Evolutionary conservation across 2,888 invertebrate species (phyloP).

Genomic region (Sialis fuliginosa): DNA sequence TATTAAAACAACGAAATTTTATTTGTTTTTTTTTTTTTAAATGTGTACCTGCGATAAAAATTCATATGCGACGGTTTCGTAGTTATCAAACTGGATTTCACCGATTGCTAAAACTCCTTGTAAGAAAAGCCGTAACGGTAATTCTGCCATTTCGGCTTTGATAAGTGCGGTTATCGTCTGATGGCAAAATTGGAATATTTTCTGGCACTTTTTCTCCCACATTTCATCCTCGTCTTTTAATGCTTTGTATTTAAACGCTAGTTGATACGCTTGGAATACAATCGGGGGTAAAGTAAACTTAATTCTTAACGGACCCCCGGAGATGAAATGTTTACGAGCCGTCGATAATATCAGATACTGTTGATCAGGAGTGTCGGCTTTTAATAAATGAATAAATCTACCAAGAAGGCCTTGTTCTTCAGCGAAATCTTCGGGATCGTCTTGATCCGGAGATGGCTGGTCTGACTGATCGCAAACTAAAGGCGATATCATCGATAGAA

Average conservation of each 20-base stretch:
- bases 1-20: background rate
- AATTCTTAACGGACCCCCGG: constrained; percentile 78
- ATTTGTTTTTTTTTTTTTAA: background rate
- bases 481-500: constrained; percentile 66
- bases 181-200: constrained; percentile 96
- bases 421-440: constrained; percentile 84
- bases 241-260: constrained; percentile 69
- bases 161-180: constrained; percentile 86
- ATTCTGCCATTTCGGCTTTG: constrained; percentile 86
- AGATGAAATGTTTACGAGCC: constrained; percentile 74
- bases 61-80: constrained; percentile 95
- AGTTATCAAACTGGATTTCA: constrained; percentile 82
- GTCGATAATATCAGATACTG: constrained; percentile 81
- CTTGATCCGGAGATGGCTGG: constrained; percentile 41
- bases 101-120: constrained; percentile 91
- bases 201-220: constrained; percentile 97
- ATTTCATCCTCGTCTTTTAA: constrained; percentile 74
- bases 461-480: constrained; percentile 73
- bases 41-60: constrained; percentile 66
- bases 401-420: constrained; percentile 88
- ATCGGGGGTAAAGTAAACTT: constrained; percentile 86
- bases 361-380: constrained; percentile 63
- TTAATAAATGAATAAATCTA: constrained; percentile 64
- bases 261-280: constrained; percentile 80
- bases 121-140: constrained; percentile 83